Percentiles rank a stretch among this genome's conserved stretches.
Conservation (phyloP, 2,797 vertebrate species). For the Eulemur mongoz region DNA sequence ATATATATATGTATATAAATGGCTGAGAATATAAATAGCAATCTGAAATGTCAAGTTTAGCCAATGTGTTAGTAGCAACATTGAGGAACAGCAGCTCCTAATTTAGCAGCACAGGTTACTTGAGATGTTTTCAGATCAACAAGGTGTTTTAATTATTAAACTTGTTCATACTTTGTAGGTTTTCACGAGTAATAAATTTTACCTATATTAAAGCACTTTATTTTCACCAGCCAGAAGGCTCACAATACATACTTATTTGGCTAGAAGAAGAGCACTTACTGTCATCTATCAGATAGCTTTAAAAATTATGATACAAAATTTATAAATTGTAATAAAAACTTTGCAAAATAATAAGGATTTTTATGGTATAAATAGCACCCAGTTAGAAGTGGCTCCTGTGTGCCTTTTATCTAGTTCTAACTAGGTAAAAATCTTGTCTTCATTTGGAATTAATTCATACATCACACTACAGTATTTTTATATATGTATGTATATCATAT, state of each 20-base stretch:
- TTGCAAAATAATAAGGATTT: neutral
- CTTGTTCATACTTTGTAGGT: neutral
- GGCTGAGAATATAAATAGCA: neutral
- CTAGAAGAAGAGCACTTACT: neutral
- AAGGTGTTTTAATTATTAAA: neutral
- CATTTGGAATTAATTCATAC: neutral
- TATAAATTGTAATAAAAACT: neutral
- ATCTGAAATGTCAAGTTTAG: neutral
- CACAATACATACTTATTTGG: neutral
- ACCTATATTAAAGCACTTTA: neutral
- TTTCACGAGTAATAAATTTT: neutral
- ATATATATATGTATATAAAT: neutral
- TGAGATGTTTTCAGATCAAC: neutral
- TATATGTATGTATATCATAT: neutral
- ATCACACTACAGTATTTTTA: neutral
- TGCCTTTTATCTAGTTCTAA: neutral
- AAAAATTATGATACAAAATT: neutral
- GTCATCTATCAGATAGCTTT: neutral
- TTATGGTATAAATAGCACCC: neutral
- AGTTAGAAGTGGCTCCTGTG: neutral
- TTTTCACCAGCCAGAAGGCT: neutral
- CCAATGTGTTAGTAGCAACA: neutral
- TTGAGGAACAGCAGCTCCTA: neutral
- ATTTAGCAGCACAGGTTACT: neutral
- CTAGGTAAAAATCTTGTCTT: neutral